Base-by-base conservation (phyloP, 1,140 invertebrate species). In the Luehdorfia chinensis region DNA sequence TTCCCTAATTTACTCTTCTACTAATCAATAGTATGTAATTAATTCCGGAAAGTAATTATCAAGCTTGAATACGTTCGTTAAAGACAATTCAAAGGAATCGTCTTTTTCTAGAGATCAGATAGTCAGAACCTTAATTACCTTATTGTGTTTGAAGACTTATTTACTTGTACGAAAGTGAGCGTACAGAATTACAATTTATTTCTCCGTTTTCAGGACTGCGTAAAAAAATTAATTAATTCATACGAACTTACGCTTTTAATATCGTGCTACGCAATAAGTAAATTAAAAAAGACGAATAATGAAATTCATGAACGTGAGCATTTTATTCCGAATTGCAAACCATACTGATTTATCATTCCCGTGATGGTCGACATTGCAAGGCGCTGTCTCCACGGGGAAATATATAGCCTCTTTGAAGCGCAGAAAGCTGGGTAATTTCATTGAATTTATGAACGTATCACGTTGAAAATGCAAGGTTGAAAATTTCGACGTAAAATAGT, bases 371-470 rank as follows among this genome's bases (percentile, higher is more conserved):
- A 70, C 72, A 79, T 69, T 59, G 75, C 69, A 69, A 77, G 67
- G 60, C 62, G 72, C 67, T 76, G 74, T 76, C 73, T 71, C 70
- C 59, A 70, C 60, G 37, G 59, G 63, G 54, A 75, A 70, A 83
- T 79, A 78, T 78, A 83, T 83, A 67, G 69, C 68, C 70, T 66
- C 70, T 75, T 83, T 76, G 78, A 78, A 79, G 72, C 76, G 69
- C 66, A 74, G 75, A 83, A 80, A 80, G 73, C 80, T 80, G 73
- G 75, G 79, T 84, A 76, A 84, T 84, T 78, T 84, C 76, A 80
- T 75, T 76, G 75, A 75, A 84, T 84, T 84, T 84, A 84, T 84
- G 75, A 74, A 75, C 79, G 74, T 80, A 78, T 75, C 76, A 74
- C 60, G 66, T 59, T 63, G 65, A 73, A 76, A 76, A 75, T 76